phyloP scores from a whole-genome alignment of 1,140 invertebrate species.

The Anastatus disparis region DNA sequence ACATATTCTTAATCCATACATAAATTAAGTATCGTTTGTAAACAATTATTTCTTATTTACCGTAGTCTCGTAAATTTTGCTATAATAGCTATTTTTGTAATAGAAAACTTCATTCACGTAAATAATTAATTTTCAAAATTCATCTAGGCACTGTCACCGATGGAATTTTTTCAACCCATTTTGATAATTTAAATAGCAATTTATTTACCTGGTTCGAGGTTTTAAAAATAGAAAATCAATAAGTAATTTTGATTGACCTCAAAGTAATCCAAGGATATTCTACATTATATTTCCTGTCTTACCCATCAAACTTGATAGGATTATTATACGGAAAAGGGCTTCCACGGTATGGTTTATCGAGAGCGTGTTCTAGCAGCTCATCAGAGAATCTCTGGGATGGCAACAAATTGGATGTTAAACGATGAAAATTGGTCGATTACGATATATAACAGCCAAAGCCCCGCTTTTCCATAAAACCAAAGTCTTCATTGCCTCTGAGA shows the following conservation, averaged over 20 bases:
- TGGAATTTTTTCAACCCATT: too few species aligned
- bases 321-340: slow-evolving; percentile 40
- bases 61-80: too few species aligned
- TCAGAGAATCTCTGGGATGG: slow-evolving; percentile 47
- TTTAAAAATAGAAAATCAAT: neutral
- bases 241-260: slow-evolving; percentile 12
- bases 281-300: slow-evolving; percentile 29
- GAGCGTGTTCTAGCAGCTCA: slow-evolving; percentile 41
- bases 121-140: too few species aligned
- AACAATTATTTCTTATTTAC: too few species aligned
- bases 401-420: slow-evolving; percentile 62
- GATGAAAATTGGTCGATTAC: slow-evolving; percentile 62
- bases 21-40: too few species aligned
- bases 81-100: too few species aligned
- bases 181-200: too few species aligned
- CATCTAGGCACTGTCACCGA: too few species aligned
- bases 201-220: neutral
- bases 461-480: slow-evolving; percentile 54
- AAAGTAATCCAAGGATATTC: slow-evolving; percentile 18
- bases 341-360: slow-evolving; percentile 22
- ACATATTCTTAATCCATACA: too few species aligned
- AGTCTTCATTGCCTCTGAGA: slow-evolving; percentile 51
- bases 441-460: slow-evolving; percentile 43
- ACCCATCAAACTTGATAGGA: slow-evolving; percentile 35
- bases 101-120: too few species aligned